These are phyloP conservation scores for Steinernema carpocapsae DNA, from an alignment of 2,888 invertebrate species.

Conservation along the genomic window DNA sequence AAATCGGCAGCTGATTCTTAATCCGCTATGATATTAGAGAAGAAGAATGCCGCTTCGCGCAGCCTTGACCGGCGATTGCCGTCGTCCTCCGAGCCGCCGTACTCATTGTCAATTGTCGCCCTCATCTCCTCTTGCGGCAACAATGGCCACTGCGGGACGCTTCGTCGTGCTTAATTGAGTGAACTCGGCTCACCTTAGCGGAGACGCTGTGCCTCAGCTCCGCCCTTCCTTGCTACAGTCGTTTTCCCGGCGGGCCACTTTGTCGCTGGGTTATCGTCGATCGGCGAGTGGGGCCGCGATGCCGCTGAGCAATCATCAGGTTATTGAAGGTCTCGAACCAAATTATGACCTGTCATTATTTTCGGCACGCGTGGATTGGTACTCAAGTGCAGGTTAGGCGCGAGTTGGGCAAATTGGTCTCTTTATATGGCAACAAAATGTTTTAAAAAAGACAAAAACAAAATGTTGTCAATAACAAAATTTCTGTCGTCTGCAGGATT, in stretches of 20 bases:
- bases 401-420: too few species aligned
- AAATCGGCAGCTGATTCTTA: slow-evolving; percentile 35
- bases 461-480: too few species aligned
- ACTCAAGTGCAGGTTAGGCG: background rate
- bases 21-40: slow-evolving; percentile 35
- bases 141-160: slow-evolving; percentile 17
- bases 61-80: slow-evolving; percentile 29
- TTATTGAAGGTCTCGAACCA: slow-evolving; percentile 28
- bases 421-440: too few species aligned
- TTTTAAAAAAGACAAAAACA: too few species aligned
- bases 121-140: slow-evolving; percentile 14
- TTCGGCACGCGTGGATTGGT: background rate
- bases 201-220: background rate
- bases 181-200: slow-evolving; percentile 30
- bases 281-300: background rate
- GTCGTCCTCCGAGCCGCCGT: background rate
- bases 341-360: slow-evolving; percentile 24
- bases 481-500: too few species aligned
- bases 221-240: slow-evolving; percentile 13
- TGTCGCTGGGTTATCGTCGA: slow-evolving; percentile 19
- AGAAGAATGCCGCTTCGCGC: slow-evolving; percentile 28
- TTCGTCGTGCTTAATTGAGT: slow-evolving; percentile 33
- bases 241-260: slow-evolving; percentile 20
- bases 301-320: slow-evolving; percentile 29
- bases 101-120: slow-evolving; percentile 21